Conservation (phyloP, 2,888 invertebrate species). For the Synanthedon vespiformis region DNA sequence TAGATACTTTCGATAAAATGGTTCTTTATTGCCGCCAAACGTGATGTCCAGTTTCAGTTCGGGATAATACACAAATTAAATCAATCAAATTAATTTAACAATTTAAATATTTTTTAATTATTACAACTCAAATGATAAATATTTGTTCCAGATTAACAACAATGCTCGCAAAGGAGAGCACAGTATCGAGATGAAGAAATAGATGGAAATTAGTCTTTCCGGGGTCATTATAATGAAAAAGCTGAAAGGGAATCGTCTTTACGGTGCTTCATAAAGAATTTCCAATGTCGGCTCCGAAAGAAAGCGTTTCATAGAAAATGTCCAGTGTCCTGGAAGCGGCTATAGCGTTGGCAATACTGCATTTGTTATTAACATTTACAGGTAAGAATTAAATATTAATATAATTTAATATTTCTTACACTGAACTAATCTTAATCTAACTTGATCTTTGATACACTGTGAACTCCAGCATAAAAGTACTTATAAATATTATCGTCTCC, state of each 20-base stretch:
- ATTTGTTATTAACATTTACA: constrained; percentile 48
- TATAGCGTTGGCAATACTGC: constrained; percentile 53
- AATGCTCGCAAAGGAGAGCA: neutral
- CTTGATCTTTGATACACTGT: too few species aligned
- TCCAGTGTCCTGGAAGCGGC: constrained; percentile 52
- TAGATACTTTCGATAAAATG: too few species aligned
- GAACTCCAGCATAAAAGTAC: too few species aligned
- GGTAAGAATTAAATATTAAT: constrained; percentile 42
- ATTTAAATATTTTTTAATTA: too few species aligned
- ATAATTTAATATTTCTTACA: neutral
- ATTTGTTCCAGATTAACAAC: neutral
- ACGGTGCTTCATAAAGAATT: constrained; percentile 28
- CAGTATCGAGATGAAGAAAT: neutral
- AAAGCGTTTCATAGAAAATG: constrained; percentile 57
- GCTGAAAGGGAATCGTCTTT: constrained; percentile 23
- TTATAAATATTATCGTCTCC: too few species aligned
- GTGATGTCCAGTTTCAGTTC: too few species aligned
- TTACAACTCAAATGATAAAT: too few species aligned
- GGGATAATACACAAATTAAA: too few species aligned
- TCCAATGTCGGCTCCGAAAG: constrained; percentile 47
- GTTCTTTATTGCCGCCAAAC: too few species aligned
- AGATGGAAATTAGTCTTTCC: neutral
- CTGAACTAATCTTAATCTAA: too few species aligned
- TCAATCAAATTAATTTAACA: too few species aligned
- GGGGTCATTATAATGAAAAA: constrained; percentile 29